Base-by-base conservation (phyloP, 2,113 vertebrate species). In the Melanostigma gelatinosum region DNA sequence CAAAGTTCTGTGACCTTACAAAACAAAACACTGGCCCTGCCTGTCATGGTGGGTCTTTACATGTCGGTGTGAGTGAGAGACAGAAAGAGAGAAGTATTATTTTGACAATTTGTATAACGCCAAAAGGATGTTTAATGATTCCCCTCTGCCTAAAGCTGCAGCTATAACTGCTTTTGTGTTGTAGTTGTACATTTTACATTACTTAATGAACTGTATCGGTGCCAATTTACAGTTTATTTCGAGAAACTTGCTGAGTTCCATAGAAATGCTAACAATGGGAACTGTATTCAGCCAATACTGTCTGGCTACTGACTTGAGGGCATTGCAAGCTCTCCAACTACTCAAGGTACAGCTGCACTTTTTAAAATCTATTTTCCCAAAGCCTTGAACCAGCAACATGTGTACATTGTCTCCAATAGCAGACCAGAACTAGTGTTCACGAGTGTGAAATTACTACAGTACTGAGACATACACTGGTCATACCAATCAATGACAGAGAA, bases 251-350 rank as follows among this genome's bases (percentile, higher is more conserved):
- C 81, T 87, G 81, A 75, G 60, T 75, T 62, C 32, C 34, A 61
- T 75, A 75, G 18, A 82, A 79, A 72, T 57, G n/a, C 22, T 50
- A 78, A 71, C 62, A 87, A 84, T 75, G 52, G 54, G 24, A 52
- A 55, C 55, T 67, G n/a, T 52, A 38, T 61, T 44, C 52, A 50
- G 61, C 64, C 74, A 77, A 63, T 77, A 74, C 32, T 76, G 24
- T 72, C 67, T 34, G 48, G 32, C 24, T 0, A 8, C 9, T n/a
- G 40, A 65, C 44, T 67, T 38, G 24, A 75, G 54, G 32, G 20
- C 57, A 78, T 34, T 42, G 32, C 13, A 44, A 54, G 18, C 27
- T 61, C 38, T 57, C n/a, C 80, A 66, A 8, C 73, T 76, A 27
- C 20, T 27, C 15, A 34, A 2, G 9, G 20, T 8, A 32, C 55